Evolutionary conservation across 2,797 vertebrate genomes (phyloP).

Genomic region (Ptychadena robeensis): DNA sequence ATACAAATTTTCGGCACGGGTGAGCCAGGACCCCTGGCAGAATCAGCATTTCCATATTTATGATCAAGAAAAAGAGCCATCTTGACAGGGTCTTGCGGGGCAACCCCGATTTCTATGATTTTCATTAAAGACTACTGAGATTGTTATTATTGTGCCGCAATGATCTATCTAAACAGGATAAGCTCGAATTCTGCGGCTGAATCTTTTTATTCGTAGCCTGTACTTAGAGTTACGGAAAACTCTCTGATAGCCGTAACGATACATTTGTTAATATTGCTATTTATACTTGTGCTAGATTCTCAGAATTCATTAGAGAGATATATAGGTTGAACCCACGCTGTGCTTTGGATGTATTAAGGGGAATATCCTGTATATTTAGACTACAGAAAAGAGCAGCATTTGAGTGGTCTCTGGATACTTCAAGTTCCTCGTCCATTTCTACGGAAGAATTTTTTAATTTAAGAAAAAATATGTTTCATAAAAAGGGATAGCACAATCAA

Average conservation of each 20-base stretch:
- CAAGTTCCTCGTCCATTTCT: neutral
- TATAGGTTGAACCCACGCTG: slow-evolving; percentile 22
- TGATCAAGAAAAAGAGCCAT: slow-evolving; percentile 73
- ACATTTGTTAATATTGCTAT: slow-evolving; percentile 50
- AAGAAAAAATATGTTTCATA: neutral
- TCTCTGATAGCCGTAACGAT: slow-evolving; percentile 6
- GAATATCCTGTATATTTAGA: slow-evolving; percentile 31
- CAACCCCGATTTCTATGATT: slow-evolving; percentile 60
- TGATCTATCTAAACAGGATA: slow-evolving; percentile 7
- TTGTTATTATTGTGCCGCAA: slow-evolving; percentile 35
- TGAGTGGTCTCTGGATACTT: neutral
- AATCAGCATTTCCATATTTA: slow-evolving; percentile 76
- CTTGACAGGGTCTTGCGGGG: slow-evolving; percentile 71
- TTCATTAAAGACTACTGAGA: slow-evolving; percentile 43
- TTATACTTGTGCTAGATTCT: slow-evolving; percentile 46
- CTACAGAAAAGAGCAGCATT: neutral
- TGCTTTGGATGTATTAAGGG: neutral
- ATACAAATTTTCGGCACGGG: slow-evolving; percentile 78
- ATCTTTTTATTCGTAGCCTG: neutral
- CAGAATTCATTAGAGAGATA: slow-evolving; percentile 52
- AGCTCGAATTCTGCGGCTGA: neutral
- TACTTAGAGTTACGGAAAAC: slow-evolving; percentile 4
- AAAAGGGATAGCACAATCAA: neutral
- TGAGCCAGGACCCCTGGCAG: slow-evolving; percentile 75
- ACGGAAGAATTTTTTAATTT: neutral